A percentile compares a stretch with the other conserved stretches of the same genome.
phyloP scores from a whole-genome alignment of 2,888 invertebrate genomes.

The Druceiella hillmani region DNA sequence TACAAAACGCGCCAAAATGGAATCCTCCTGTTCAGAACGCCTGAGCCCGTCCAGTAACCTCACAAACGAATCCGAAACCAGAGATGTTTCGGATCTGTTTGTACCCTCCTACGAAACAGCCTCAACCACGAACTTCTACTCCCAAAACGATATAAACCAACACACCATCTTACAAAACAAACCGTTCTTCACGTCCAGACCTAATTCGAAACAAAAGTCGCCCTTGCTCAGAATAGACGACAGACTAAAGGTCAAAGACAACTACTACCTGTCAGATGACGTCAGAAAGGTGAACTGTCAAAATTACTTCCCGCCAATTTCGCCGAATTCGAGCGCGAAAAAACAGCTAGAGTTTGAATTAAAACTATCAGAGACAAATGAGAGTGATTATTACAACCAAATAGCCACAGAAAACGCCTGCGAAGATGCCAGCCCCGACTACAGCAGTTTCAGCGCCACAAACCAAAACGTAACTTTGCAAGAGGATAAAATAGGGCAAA shows the following conservation, averaged over 20 bases:
- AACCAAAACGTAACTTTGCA: slow-evolving; percentile 34
- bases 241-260: slow-evolving; percentile 30
- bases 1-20: no score
- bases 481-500: slow-evolving; percentile 33
- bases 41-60: slow-evolving; percentile 44
- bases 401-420: slow-evolving; percentile 28
- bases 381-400: slow-evolving; percentile 41
- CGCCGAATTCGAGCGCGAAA: slow-evolving; percentile 30
- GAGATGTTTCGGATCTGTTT: no score
- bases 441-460: slow-evolving; percentile 33
- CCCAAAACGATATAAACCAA: slow-evolving; percentile 28
- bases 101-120: no score
- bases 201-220: slow-evolving; percentile 32
- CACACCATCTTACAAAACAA: slow-evolving; percentile 30
- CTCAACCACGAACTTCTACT: slow-evolving; percentile 31
- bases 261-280: slow-evolving; percentile 39
- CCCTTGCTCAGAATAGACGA: slow-evolving; percentile 31
- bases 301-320: slow-evolving; percentile 33
- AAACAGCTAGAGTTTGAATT: slow-evolving; percentile 47
- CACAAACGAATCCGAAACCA: slow-evolving; percentile 44
- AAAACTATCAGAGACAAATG: slow-evolving; percentile 40
- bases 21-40: slow-evolving; percentile 44
- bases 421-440: slow-evolving; percentile 31
- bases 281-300: slow-evolving; percentile 34
- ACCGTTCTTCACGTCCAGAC: slow-evolving; percentile 37